Evolutionary conservation across 1,140 invertebrate genomes (phyloP), one percentile per base, ranked within the genome.

Genomic region (Parasteatoda tepidariorum): DNA sequence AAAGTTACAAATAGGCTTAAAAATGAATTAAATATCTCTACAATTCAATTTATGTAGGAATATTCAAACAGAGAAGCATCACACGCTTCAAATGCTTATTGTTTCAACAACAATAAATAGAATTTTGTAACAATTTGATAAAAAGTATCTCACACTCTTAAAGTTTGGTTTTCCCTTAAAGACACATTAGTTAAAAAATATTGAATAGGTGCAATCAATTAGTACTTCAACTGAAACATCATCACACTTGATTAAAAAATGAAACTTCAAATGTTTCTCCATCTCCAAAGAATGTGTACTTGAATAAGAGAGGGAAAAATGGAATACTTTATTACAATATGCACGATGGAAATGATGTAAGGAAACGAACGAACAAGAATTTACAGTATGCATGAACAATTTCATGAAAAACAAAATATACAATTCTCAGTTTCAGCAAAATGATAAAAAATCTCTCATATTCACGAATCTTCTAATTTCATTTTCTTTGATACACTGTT

Each of bases 381-480:
- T 82, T 82, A 82, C 78, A 82, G 33, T 82, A 82, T 70, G 78
- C 54, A 71, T 68, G 31, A 34, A 26, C 24, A 33, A 48, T 82
- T 57, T 48, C 67, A 70, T 54, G 24, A 61, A 54, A 82, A 82
- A 82, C 67, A 78, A 54, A 79, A 71, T 82, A 31, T 82, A 82
- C 78, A 82, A 62, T 30, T 82, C 34, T 68, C 59, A 61, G 55
- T 34, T 62, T 18, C 9, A 41, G 34, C 30, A 59, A 34, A 33
- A 75, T 61, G 61, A 68, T 67, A 3, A 31, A 31, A 57, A 31
- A 67, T 11, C 24, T 15, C 22, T 15, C 67, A n/a, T 28, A 68
- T 61, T 82, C 67, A 82, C 15, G 78, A 82, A 28, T 82, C 78
- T 38, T 82, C 78, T 18, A 71, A 3, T 48, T 70, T 82, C 7